These are phyloP conservation scores for Onthophagus sagittarius DNA, from an alignment of 2,888 invertebrate genomes.

Conservation along the genomic window DNA sequence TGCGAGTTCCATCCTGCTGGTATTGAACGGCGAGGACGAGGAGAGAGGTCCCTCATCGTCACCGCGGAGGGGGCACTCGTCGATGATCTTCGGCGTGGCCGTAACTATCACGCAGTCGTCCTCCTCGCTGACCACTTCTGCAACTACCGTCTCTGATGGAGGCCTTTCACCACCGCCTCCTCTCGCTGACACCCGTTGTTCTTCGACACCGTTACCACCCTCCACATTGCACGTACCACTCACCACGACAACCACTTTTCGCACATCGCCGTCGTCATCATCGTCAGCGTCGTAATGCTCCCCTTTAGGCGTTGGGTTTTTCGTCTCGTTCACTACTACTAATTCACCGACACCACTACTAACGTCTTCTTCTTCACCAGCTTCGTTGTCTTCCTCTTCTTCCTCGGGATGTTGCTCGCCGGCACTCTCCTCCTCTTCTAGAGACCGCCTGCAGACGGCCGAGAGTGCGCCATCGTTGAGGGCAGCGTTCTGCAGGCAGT, in stretches of 20 bases:
- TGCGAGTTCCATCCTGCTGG: slow-evolving; percentile 46
- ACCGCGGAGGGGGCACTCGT: slow-evolving; percentile 47
- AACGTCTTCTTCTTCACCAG: slow-evolving; percentile 31
- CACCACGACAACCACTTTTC: slow-evolving; percentile 37
- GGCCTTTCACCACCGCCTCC: slow-evolving; percentile 29
- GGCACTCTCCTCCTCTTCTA: slow-evolving; percentile 32
- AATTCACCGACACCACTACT: slow-evolving; percentile 37
- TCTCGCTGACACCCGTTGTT: neutral
- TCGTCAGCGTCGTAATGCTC: slow-evolving; percentile 29
- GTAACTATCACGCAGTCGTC: slow-evolving; percentile 63
- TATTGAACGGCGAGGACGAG: slow-evolving; percentile 44
- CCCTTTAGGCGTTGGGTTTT: slow-evolving; percentile 29
- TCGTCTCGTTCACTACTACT: neutral
- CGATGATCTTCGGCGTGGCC: slow-evolving; percentile 51
- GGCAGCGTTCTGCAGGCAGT: slow-evolving; percentile 43
- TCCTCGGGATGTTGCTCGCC: slow-evolving; percentile 16
- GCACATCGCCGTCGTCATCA: slow-evolving; percentile 30
- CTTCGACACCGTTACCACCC: slow-evolving; percentile 3
- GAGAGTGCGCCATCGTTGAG: slow-evolving; percentile 33
- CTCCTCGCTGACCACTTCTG: slow-evolving; percentile 54
- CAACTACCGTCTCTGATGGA: slow-evolving; percentile 33
- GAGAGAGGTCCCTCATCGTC: slow-evolving; percentile 50
- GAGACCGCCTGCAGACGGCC: slow-evolving; percentile 33
- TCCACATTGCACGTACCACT: neutral
- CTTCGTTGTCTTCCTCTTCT: neutral